Conservation (phyloP, 1,140 invertebrate genomes). For the Hypsibius dujardini region DNA sequence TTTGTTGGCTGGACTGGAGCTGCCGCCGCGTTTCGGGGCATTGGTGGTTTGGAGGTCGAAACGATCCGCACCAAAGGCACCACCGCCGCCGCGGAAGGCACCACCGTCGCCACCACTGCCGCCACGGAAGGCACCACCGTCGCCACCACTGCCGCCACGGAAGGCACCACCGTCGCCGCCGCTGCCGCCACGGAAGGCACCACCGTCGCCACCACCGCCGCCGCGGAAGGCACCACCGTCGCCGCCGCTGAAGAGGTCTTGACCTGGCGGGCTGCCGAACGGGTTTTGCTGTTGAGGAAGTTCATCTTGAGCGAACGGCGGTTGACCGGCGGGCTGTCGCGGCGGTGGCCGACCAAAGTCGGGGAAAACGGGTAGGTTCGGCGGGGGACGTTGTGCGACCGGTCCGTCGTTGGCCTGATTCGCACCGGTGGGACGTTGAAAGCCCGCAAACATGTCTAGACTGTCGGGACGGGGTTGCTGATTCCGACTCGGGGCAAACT, state of each 20-base stretch:
- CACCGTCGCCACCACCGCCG: no score
- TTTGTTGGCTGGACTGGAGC: not conserved
- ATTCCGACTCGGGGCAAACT: no score
- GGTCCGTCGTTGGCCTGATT: not conserved
- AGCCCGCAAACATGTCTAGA: not conserved
- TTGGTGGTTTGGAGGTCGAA: not conserved
- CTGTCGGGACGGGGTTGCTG: not conserved
- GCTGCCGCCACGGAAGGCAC: no score
- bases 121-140: no score
- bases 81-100: no score
- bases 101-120: no score
- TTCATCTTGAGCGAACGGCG: not conserved
- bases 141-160: no score
- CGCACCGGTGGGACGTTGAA: not conserved
- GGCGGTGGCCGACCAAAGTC: slow-evolving; percentile 4
- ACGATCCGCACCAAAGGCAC: slow-evolving; percentile 1
- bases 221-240: not conserved
- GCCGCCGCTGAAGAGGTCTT: not conserved
- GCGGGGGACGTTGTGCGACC: not conserved
- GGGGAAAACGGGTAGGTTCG: not conserved
- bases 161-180: no score
- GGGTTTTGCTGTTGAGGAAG: not conserved
- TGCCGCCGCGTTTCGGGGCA: not conserved
- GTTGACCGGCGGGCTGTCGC: not conserved
- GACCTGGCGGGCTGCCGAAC: not conserved